A percentile compares a stretch with the other conserved stretches of the same genome.
Conservation (phyloP, 2,888 invertebrate genomes). For the Plebejus anna region DNA sequence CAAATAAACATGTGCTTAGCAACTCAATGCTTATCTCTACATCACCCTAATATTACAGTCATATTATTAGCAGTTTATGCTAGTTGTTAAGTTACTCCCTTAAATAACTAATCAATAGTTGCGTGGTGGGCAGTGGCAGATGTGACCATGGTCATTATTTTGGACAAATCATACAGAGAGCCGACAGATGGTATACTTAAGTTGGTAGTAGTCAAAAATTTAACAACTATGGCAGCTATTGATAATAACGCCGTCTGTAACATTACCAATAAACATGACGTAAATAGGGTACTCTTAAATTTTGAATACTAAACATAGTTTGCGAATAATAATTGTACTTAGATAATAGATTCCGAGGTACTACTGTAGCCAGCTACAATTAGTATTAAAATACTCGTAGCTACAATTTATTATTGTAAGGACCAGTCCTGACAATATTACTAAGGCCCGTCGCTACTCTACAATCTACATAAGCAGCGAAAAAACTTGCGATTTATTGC, state of each 20-base stretch:
- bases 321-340: neutral
- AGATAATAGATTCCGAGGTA: neutral
- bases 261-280: neutral
- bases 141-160: neutral
- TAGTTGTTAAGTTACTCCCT: neutral
- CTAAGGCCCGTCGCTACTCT: too few species aligned
- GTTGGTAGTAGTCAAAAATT: neutral
- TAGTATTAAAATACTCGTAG: too few species aligned
- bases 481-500: too few species aligned
- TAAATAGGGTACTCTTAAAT: neutral
- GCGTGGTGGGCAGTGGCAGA: neutral
- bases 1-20: too few species aligned
- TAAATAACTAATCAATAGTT: neutral
- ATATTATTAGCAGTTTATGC: neutral
- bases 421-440: too few species aligned
- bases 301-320: neutral
- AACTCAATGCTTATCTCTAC: neutral
- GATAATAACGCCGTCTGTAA: neutral
- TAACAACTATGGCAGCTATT: neutral
- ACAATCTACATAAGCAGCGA: too few species aligned
- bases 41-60: neutral
- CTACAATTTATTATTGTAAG: too few species aligned
- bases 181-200: neutral
- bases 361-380: neutral
- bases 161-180: neutral